phyloP scores from a whole-genome alignment of 1,140 invertebrate genomes.

The Bombus superbus region DNA sequence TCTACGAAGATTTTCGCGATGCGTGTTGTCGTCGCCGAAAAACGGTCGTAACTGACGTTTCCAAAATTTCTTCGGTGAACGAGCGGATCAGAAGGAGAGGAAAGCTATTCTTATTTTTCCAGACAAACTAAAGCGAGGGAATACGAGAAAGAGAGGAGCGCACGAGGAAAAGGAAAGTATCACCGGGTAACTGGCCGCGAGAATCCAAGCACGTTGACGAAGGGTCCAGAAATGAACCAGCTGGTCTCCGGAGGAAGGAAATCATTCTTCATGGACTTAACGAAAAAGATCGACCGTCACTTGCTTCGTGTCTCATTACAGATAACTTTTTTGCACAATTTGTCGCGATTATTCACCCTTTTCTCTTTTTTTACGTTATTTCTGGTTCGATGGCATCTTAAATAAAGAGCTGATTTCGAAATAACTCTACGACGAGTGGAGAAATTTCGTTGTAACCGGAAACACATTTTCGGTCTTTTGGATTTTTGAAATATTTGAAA shows the following conservation, averaged over 20 bases:
- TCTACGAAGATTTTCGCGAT: not conserved
- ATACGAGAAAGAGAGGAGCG: not conserved
- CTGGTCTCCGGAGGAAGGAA: not conserved
- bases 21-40: not conserved
- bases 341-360: not conserved
- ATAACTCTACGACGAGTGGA: not conserved
- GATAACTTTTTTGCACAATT: not conserved
- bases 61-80: not conserved
- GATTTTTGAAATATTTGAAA: not conserved
- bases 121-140: not conserved
- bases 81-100: slow-evolving; percentile 10
- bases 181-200: slow-evolving; percentile 20
- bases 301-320: too few species aligned
- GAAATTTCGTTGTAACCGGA: not conserved
- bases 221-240: slow-evolving; percentile 49
- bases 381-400: not conserved
- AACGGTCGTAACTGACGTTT: slow-evolving; percentile 30
- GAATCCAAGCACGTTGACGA: slow-evolving; percentile 46
- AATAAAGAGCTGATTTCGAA: not conserved
- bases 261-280: not conserved
- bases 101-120: slow-evolving; percentile 53
- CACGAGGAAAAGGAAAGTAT: slow-evolving; percentile 38
- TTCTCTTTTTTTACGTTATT: not conserved
- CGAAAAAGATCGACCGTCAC: not conserved
- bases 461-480: not conserved